Evolutionary conservation across 2,888 invertebrate genomes (phyloP).

Genomic region (Petrolisthes cinctipes): DNA sequence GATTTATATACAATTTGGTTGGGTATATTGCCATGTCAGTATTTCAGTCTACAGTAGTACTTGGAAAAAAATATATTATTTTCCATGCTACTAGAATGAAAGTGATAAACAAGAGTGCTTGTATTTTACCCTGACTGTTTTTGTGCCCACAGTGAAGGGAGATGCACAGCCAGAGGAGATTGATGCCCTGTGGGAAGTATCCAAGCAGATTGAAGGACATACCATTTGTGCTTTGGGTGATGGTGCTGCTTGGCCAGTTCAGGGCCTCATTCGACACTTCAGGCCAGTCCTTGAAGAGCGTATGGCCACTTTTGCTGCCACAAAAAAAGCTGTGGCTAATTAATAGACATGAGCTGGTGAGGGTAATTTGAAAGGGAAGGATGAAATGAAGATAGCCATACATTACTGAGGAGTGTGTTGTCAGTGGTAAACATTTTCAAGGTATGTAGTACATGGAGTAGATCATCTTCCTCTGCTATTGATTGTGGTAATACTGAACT

Average conservation of each 20-base stretch:
- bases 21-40: too few relatives aligned
- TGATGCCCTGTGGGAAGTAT: constrained; percentile 99
- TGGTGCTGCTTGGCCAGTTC: constrained; percentile 99
- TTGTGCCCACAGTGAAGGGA: constrained; percentile 77
- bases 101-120: not conserved
- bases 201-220: constrained; percentile 99
- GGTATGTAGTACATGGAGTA: not conserved
- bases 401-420: too few relatives aligned
- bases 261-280: constrained; percentile 77
- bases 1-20: too few relatives aligned
- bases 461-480: too few relatives aligned
- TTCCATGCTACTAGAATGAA: not conserved
- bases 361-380: too few relatives aligned
- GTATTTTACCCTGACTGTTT: not conserved
- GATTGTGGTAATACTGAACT: too few relatives aligned
- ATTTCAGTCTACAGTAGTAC: not conserved
- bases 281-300: constrained; percentile 73
- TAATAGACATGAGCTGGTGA: not conserved
- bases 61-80: too few relatives aligned
- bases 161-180: constrained; percentile 95
- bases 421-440: not conserved
- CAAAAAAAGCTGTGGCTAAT: constrained; percentile 58
- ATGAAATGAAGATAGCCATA: too few relatives aligned
- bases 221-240: constrained; percentile 99
- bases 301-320: constrained; percentile 70